These are phyloP conservation scores for Fringilla coelebs DNA, from an alignment of 2,797 vertebrate species.

Conservation along the genomic window DNA sequence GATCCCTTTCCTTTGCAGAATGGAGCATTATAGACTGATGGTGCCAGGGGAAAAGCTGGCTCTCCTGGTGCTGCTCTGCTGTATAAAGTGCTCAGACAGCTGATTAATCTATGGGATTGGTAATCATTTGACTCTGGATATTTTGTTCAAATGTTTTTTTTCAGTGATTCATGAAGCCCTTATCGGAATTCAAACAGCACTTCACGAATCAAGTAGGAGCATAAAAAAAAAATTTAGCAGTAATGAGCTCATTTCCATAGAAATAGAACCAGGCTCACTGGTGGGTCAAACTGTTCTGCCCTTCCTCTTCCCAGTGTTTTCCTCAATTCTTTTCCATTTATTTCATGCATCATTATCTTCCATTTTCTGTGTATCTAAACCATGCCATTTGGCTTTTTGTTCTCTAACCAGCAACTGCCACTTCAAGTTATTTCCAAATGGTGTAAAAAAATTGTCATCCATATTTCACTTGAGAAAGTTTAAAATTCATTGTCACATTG, in stretches of 20 bases:
- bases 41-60: not conserved
- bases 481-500: not conserved
- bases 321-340: slow-evolving; percentile 30
- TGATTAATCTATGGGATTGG: slow-evolving; percentile 44
- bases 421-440: not conserved
- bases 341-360: slow-evolving; percentile 52
- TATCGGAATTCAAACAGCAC: slow-evolving; percentile 60
- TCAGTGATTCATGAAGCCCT: slow-evolving; percentile 64
- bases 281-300: slow-evolving; percentile 49
- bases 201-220: slow-evolving; percentile 65
- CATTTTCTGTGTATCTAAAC: not conserved
- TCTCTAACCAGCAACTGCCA: not conserved
- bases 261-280: slow-evolving; percentile 37
- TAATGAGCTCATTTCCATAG: slow-evolving; percentile 71
- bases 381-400: slow-evolving; percentile 9
- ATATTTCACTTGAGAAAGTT: not conserved
- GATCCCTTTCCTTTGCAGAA: slow-evolving; percentile 26
- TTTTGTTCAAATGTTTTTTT: slow-evolving; percentile 53
- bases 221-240: slow-evolving; percentile 57
- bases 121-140: slow-evolving; percentile 45
- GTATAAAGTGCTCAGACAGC: slow-evolving; percentile 4
- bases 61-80: slow-evolving; percentile 3
- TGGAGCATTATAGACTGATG: not conserved
- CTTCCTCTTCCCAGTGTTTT: slow-evolving; percentile 11
- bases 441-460: not conserved